These are phyloP conservation scores for Perizoma affinitatum DNA, from an alignment of 2,888 invertebrate genomes.

Conservation along the genomic window DNA sequence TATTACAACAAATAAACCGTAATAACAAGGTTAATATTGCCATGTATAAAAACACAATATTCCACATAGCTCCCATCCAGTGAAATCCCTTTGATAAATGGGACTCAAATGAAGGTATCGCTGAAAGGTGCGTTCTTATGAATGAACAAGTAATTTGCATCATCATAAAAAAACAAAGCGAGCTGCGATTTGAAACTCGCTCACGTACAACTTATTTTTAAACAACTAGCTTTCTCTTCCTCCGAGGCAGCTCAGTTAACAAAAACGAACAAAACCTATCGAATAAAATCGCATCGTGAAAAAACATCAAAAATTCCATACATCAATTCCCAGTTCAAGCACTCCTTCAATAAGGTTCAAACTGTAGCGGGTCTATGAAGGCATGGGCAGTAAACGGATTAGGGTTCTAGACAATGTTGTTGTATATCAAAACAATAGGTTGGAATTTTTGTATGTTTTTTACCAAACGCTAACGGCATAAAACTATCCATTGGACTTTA, in stretches of 20 bases:
- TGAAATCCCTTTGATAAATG: conserved; percentile 40
- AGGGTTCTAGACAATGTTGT: no score
- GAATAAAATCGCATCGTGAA: no score
- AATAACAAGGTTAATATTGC: conserved; percentile 13
- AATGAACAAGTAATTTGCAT: conserved; percentile 51
- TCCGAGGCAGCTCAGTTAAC: not conserved
- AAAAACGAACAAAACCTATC: not conserved
- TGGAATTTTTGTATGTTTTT: no score
- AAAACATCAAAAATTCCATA: no score
- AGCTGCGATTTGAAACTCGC: conserved; percentile 24
- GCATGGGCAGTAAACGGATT: no score
- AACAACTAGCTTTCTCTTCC: conserved; percentile 9
- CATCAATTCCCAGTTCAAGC: no score
- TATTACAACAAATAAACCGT: no score
- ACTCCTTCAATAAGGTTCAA: no score
- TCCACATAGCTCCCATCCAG: conserved; percentile 26
- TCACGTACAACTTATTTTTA: conserved; percentile 24
- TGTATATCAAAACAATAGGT: no score
- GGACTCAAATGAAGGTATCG: conserved; percentile 28
- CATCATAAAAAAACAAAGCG: conserved; percentile 46
- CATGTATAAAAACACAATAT: conserved; percentile 18
- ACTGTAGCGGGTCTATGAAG: no score
- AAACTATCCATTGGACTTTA: no score
- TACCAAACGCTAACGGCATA: no score
- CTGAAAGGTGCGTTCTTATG: conserved; percentile 37